Evolutionary conservation across 1,140 invertebrate genomes (phyloP), one percentile per base, ranked within the genome.

Genomic region (Formica exsecta): DNA sequence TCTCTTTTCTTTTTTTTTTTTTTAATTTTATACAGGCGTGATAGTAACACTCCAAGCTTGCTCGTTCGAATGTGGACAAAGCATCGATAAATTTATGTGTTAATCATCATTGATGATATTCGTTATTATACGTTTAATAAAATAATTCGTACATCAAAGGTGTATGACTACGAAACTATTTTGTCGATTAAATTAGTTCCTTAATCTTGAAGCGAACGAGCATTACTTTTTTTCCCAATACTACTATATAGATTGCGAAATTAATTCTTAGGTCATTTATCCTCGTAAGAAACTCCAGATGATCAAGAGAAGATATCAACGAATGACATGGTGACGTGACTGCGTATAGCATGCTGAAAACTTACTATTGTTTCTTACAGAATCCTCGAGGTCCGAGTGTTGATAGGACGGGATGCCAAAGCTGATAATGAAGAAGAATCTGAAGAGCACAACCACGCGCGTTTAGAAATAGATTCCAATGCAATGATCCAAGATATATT

Each of bases 121-220:
- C 77, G 77, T 87, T 90, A 89, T 87, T 89, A 89, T 84, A 87
- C 79, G 79, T 90, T 90, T 89, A 90, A 90, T 87, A 90, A 90
- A 90, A 79, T 77, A 74, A 84, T 29, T 70, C 29, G 61, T 84
- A 48, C 54, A 86, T 70, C 29, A 44, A 86, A 86, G n/a, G 9
- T 22, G 48, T 86, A 38, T 62, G 61, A 48, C 25, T 83, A 44
- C 5, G 13, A 36, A 83, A 38, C 13, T 64, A 22, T 81, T 73
- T 83, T 83, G 13, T 61, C 41, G 38, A 73, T 74, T 83, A 80
- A 80, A 70, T 57, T 41, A 13, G 25, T 83, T 83, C 38, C 57
- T 66, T 54, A 11, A 9, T 25, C 29, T 65, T 61, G 19, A 68
- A 70, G n/a, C 36, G 38, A 36, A 29, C 19, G 6, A 71, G 54